Base-by-base conservation (phyloP, 1,140 invertebrate genomes). In the Papilio dardanus region DNA sequence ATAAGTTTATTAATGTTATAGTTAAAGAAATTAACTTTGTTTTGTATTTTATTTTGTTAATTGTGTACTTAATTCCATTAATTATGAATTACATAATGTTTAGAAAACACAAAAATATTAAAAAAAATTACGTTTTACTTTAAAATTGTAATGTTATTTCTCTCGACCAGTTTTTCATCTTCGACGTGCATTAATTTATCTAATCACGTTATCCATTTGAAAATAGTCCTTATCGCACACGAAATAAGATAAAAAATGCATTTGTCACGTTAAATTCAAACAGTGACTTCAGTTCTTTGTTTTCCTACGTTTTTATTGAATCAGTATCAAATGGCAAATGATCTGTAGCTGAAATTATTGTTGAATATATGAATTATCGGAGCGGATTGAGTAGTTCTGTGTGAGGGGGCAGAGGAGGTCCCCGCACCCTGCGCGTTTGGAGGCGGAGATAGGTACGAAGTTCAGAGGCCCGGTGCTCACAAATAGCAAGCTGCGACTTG, bases 401-500 rank as follows among this genome's bases (percentile, higher is more conserved):
- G 69, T 24, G 66, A 30, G 75, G 77, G 75, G 54, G 65, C 46
- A 69, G 74, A 75, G 73, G 69, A 67, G 65, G 74, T 75, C 75
- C 75, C 54, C 50, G 19, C 21, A n/a, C 46, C 21, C 50, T 54
- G 21, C 50, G 54, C 54, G 1, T 62, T 12, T 62, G 54, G 81
- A 58, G 80, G 80, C 71, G 79, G 81, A 76, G 81, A 77, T 79
- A 81, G 78, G 80, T 81, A 76, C 80, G 83, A 77, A 86, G 85
- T 84, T 86, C 81, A 81, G 87, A 87, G 87, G 88, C 87, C 88
- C 88, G 81, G 83, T 83, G 82, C 79, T 82, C 87, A 83, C 88
- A 89, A 90, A 92, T 90, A 90, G 86, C 88, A 86, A 89, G 84
- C 86, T 89, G 85, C 85, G 86, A 86, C 83, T 90, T 90, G 87